Base-by-base conservation (phyloP, 2,888 invertebrate species). In the Cryptocheilus praepositus region DNA sequence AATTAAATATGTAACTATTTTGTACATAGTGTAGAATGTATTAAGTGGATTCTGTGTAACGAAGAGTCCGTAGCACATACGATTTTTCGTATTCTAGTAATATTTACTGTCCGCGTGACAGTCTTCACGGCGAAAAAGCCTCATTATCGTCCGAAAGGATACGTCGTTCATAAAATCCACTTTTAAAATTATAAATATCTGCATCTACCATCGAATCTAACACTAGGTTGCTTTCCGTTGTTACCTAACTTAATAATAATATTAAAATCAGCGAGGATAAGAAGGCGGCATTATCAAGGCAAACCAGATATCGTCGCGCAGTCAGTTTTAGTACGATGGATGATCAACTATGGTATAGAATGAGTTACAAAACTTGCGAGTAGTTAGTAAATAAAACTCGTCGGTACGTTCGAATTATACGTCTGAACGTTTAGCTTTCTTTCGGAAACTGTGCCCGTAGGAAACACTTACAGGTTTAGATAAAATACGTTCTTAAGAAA, bases 401-500 rank as follows among this genome's bases (percentile, higher is more conserved):
- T 43, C 16, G 15, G 16, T 15, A 44, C 15, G 21, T 21, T 19
- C 15, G n/a, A 11, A 8, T 56, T 13, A 16, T 22, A 45, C n/a
- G 11, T 8, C 3, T 21, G 19, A 52, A 52, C 16, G 16, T 49
- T n/a, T 49, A 36, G 36, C 16, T 49, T 49, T 49, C 16, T 52
- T 22, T 15, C 19, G 15, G 7, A 19, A 52, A 52, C 11, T 22
- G 19, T 22, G 22, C 15, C 21, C 21, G 19, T 52, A 56, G 16
- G 19, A 54, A 54, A 56, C 19, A 57, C 43, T 57, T 44, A 57
- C 58, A 21, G n/a, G 46, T 16, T 46, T 46, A 49, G 16, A 58
- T 58, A 28, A 46, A 58, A 49, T 21, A 15, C n/a, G 57, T 46
- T 58, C 46, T 58, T 46, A 67, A 71, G 59, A 75, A 77, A 73